Base-by-base conservation (phyloP, 2,888 invertebrate species). In the Leptopilina syphax region DNA sequence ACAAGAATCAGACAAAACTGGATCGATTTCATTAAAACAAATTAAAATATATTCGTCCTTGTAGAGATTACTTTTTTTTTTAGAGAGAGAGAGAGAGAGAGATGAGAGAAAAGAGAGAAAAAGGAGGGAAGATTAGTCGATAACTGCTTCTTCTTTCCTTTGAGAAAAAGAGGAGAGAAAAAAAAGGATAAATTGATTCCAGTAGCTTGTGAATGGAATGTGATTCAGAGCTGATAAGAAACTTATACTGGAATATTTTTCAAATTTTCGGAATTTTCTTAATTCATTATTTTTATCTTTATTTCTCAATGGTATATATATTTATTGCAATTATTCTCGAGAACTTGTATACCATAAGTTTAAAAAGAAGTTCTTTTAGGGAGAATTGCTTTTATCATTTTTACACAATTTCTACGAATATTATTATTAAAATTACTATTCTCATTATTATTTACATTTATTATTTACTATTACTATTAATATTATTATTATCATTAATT, bases 21-120 rank as follows among this genome's bases (percentile, higher is more conserved):
- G 63, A 68, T 68, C 24, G 47, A 68, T 68, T 68, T 68, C 47
- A 68, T 47, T 50, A 68, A 44, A 47, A 10, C 47, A 8, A 68
- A 68, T 68, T 68, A 68, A 44, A 24, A 47, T 68, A 67, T 67
- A 68, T 68, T 68, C 24, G 50, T 24, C 24, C 70, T 68, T 44
- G 68, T 68, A n/a, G 50, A 50, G 50, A 12, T 47, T 50, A 50
- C 2, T 50, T 50, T 50, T 68, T 5, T 50, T 68, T 5, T 12
- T 6, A 10, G 41, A 18, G 47, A 67, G 50, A 3, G 50, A 18
- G 0, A 24, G 12, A 10, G 41, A 18, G 47, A 67, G 50, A 3
- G 50, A 18, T 18, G 18, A 10, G 7, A 27, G 13, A 18, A 44
- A 10, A 4, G 47, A 44, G 2, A 18, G 44, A 47, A 47, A 47